A percentile compares a stretch with the other conserved stretches of the same genome.
phyloP scores from a whole-genome alignment of 2,113 vertebrate species.

The Pangasianodon gigas region DNA sequence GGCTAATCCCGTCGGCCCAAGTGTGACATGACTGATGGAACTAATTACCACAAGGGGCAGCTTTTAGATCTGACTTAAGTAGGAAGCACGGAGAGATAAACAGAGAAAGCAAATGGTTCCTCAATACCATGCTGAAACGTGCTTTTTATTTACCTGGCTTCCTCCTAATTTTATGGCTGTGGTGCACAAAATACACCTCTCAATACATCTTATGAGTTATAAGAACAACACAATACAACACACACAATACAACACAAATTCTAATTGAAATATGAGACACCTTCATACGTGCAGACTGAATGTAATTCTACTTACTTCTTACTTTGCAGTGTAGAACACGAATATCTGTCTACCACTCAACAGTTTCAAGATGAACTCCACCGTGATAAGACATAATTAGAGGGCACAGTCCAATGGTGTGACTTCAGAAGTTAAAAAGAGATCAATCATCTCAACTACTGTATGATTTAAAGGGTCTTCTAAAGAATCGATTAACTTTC shows the following conservation, averaged over 20 bases:
- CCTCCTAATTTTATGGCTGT: constrained; percentile 43
- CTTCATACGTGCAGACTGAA: not conserved
- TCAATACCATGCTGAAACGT: not conserved
- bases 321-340: not conserved
- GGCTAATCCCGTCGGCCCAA: constrained; percentile 41
- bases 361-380: constrained; percentile 15
- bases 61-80: constrained; percentile 47
- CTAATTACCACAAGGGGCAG: constrained; percentile 55
- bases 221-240: not conserved
- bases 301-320: not conserved
- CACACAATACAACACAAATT: not conserved
- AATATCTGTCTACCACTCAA: constrained; percentile 1
- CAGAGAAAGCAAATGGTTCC: constrained; percentile 20
- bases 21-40: constrained; percentile 58
- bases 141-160: not conserved
- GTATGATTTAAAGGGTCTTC: constrained; percentile 23
- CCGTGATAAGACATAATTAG: constrained; percentile 33
- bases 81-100: constrained; percentile 25
- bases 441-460: constrained; percentile 31
- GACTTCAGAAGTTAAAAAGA: constrained; percentile 28
- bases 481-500: constrained; percentile 23
- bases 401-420: constrained; percentile 12
- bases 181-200: not conserved
- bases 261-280: not conserved
- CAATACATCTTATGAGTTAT: not conserved